Percentiles rank a stretch among this genome's conserved stretches.
phyloP scores from a whole-genome alignment of 1,140 invertebrate genomes.

The Brachionus rubens region DNA sequence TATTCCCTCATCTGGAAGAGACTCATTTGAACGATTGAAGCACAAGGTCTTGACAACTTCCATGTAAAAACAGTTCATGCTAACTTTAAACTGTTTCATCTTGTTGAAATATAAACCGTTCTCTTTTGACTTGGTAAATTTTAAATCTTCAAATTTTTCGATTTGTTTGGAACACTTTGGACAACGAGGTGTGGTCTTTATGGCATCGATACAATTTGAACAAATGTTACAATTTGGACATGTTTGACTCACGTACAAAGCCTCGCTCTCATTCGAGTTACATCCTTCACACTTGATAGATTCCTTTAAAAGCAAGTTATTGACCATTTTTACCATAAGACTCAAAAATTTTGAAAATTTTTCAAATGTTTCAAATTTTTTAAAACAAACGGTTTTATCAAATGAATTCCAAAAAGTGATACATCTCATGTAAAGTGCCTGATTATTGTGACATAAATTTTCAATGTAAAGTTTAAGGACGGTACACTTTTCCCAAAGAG shows the following conservation, averaged over 20 bases:
- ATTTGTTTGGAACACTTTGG: background rate
- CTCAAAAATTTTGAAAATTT: background rate
- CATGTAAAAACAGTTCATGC: background rate
- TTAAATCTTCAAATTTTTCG: background rate
- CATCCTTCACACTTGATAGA: background rate
- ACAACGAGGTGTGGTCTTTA: background rate
- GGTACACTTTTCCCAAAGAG: slow-evolving; percentile 4
- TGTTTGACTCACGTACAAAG: background rate
- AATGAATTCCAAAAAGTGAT: slow-evolving; percentile 13
- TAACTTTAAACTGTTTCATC: background rate
- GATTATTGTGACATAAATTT: background rate
- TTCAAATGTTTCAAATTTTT: background rate
- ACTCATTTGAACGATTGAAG: background rate
- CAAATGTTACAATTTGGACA: background rate
- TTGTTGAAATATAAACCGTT: background rate
- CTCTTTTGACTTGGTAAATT: background rate
- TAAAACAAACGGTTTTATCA: background rate
- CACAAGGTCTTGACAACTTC: slow-evolving; percentile 27
- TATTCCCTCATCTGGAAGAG: background rate
- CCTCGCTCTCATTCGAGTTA: background rate
- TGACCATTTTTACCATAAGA: background rate
- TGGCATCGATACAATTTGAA: background rate
- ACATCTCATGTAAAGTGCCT: background rate
- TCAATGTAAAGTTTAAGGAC: slow-evolving; percentile 16
- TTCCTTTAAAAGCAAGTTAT: background rate